A percentile compares a stretch with the other conserved stretches of the same genome.
These are phyloP conservation scores for Poecilus cupreus DNA, from an alignment of 2,888 invertebrate genomes.

Conservation along the genomic window DNA sequence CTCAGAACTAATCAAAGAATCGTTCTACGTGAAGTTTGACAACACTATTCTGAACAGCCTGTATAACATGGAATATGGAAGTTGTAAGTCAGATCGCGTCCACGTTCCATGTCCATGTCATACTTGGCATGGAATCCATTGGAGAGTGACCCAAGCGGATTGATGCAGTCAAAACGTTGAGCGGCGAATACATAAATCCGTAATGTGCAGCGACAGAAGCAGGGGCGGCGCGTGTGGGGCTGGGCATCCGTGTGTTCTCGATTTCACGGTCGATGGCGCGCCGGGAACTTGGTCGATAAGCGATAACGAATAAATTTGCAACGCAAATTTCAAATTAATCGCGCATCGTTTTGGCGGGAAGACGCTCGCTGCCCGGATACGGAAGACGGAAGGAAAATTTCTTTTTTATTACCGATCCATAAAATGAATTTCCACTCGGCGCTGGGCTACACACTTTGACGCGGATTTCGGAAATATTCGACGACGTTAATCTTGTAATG, in stretches of 20 bases:
- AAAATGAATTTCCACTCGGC: constrained; percentile 46
- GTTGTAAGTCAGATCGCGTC: background rate
- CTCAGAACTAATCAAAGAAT: too few relatives aligned
- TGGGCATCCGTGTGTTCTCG: background rate
- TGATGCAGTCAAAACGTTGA: constrained; percentile 49
- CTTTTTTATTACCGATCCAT: constrained; percentile 47
- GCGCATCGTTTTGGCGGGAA: constrained; percentile 25
- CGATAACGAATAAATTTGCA: constrained; percentile 55
- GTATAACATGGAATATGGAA: too few relatives aligned
- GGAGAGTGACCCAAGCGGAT: constrained; percentile 1
- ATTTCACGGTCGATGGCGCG: constrained; percentile 47
- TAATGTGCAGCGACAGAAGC: constrained; percentile 28
- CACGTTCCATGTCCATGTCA: background rate
- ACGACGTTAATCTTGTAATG: constrained; percentile 50
- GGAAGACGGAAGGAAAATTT: constrained; percentile 26
- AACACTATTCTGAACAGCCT: too few relatives aligned
- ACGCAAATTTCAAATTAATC: constrained; percentile 56
- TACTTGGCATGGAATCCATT: constrained; percentile 12
- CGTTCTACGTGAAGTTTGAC: too few relatives aligned
- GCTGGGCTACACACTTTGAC: background rate
- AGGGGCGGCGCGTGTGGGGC: background rate
- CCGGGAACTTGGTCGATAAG: constrained; percentile 48
- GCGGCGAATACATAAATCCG: constrained; percentile 46
- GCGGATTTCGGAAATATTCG: constrained; percentile 38
- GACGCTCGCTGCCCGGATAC: too few relatives aligned